Conservation (phyloP, 2,888 invertebrate genomes). For the Xestia ashworthii region DNA sequence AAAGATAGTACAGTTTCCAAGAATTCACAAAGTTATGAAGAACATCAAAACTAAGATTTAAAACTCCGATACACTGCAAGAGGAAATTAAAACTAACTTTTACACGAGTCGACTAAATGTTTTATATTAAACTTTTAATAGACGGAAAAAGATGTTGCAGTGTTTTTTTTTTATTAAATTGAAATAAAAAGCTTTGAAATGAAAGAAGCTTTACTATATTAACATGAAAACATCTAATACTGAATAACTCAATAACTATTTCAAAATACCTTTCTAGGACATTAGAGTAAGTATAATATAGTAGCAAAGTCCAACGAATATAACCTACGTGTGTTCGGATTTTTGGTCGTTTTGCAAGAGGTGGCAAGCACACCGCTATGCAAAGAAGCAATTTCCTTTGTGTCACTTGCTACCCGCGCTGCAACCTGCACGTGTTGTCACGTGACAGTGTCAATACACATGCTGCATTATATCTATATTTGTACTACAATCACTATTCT, state of each 20-base stretch:
- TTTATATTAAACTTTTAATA: constrained; percentile 57
- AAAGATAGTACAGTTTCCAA: constrained; percentile 42
- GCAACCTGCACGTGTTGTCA: constrained; percentile 59
- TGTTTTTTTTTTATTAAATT: not conserved
- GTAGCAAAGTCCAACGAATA: constrained; percentile 50
- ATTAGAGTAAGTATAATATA: constrained; percentile 18
- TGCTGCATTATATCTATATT: constrained; percentile 50
- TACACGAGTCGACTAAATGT: constrained; percentile 47
- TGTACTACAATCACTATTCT: constrained; percentile 28
- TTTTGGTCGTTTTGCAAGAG: constrained; percentile 59
- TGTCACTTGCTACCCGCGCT: constrained; percentile 70
- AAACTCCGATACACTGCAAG: constrained; percentile 45
- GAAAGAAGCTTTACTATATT: not conserved
- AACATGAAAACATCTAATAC: not conserved
- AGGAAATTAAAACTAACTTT: constrained; percentile 66
- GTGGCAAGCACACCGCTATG: constrained; percentile 60
- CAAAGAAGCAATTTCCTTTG: constrained; percentile 75
- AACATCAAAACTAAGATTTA: constrained; percentile 56
- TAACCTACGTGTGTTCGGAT: constrained; percentile 50
- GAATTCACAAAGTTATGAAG: constrained; percentile 54
- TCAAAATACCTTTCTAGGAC: not conserved
- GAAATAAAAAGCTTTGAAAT: constrained; percentile 5
- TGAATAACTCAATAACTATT: not conserved
- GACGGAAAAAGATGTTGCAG: constrained; percentile 31
- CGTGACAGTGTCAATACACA: constrained; percentile 60